These are phyloP conservation scores for Psittacula echo DNA, from an alignment of 2,797 vertebrate species.

Conservation along the genomic window DNA sequence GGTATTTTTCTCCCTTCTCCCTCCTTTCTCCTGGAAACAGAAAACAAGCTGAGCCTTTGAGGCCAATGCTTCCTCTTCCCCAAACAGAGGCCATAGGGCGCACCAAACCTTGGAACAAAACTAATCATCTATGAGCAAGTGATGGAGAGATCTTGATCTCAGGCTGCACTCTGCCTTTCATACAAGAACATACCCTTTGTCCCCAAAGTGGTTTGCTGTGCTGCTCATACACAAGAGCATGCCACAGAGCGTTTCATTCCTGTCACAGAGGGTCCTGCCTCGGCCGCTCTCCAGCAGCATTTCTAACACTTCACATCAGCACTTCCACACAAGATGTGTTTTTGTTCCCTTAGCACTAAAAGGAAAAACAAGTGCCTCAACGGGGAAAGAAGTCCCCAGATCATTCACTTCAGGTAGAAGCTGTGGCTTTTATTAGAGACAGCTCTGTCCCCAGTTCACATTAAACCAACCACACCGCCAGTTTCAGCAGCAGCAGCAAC, in stretches of 20 bases:
- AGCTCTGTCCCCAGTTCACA: fast-evolving
- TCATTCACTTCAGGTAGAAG: not conserved
- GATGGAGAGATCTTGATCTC: not conserved
- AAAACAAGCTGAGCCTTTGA: not conserved
- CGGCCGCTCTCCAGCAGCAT: fast-evolving
- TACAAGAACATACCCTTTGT: fast-evolving
- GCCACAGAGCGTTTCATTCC: fast-evolving
- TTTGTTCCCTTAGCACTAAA: not conserved
- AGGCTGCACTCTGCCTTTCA: not conserved
- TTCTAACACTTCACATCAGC: not conserved
- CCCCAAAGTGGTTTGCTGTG: fast-evolving
- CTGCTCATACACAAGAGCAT: too few relatives aligned
- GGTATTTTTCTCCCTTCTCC: not conserved
- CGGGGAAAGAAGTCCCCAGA: not conserved
- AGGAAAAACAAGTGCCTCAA: not conserved
- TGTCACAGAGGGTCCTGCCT: fast-evolving
- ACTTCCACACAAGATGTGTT: not conserved
- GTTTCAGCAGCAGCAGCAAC: not conserved
- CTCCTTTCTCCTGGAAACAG: not conserved
- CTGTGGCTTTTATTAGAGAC: not conserved
- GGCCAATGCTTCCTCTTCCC: not conserved
- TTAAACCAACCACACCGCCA: not conserved
- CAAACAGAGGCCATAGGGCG: fast-evolving
- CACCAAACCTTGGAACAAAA: not conserved
- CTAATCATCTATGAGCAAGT: not conserved